phyloP scores from a whole-genome alignment of 2,888 invertebrate genomes.

The Polydrusus pterygomalis region DNA sequence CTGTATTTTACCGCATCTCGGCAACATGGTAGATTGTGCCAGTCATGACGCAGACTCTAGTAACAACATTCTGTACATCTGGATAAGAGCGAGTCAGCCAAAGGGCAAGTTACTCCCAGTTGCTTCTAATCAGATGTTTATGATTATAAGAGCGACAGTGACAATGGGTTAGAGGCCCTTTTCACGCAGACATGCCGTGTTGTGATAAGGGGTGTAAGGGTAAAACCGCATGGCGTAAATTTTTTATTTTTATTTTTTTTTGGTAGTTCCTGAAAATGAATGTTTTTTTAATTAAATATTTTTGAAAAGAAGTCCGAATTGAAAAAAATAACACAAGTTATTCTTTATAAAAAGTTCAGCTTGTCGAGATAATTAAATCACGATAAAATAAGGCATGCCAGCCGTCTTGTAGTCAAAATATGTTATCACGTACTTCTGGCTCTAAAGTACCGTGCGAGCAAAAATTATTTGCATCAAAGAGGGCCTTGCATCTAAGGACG shows the following conservation, averaged over 20 bases:
- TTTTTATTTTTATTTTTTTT: background rate
- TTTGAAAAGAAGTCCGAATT: no score
- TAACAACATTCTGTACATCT: constrained; percentile 70
- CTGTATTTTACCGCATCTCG: no score
- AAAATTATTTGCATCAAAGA: no score
- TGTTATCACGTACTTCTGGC: no score
- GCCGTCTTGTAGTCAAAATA: no score
- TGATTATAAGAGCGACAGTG: constrained; percentile 40
- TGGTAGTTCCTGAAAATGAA: background rate
- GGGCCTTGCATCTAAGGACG: no score
- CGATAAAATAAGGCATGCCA: no score
- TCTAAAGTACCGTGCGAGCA: no score
- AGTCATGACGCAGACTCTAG: constrained; percentile 23
- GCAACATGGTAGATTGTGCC: no score
- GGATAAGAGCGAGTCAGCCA: constrained; percentile 58
- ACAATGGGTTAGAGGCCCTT: constrained; percentile 25
- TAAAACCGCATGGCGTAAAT: constrained; percentile 7
- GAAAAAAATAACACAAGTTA: no score
- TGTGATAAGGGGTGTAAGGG: constrained; percentile 23
- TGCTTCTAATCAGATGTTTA: constrained; percentile 47
- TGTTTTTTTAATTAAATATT: background rate
- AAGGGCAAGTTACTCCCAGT: constrained; percentile 34
- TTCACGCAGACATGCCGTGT: constrained; percentile 25
- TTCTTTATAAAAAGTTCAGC: no score
- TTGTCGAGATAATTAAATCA: no score